Conservation (phyloP, 2,113 vertebrate species). For the Istiophorus platypterus region DNA sequence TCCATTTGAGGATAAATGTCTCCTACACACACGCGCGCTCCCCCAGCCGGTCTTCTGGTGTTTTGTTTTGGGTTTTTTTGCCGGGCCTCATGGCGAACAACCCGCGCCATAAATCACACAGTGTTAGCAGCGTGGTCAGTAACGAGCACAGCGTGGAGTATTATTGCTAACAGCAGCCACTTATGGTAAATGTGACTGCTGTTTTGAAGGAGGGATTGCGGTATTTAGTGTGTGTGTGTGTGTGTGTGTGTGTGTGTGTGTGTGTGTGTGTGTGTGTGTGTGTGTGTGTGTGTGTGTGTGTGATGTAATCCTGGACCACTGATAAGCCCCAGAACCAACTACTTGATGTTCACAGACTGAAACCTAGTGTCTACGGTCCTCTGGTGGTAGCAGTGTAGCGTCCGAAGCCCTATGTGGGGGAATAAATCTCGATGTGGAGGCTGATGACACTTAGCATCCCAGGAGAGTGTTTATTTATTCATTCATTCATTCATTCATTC, state of each 20-base stretch:
- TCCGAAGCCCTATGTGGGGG: neutral
- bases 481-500: too few relatives aligned
- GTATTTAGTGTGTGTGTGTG: neutral
- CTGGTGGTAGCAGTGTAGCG: neutral
- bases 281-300: neutral
- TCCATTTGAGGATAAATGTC: constrained; percentile 36
- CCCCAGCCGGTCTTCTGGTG: constrained; percentile 30
- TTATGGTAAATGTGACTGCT: constrained; percentile 32
- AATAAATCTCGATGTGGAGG: neutral
- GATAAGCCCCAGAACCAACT: neutral
- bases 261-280: neutral
- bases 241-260: neutral
- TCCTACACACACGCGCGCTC: constrained; percentile 40
- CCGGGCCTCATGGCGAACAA: constrained; percentile 47
- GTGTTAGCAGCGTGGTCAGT: constrained; percentile 26
- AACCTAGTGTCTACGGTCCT: neutral
- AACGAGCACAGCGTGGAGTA: constrained; percentile 27
- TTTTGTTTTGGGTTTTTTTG: too few relatives aligned
- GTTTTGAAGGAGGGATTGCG: neutral
- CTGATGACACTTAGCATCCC: neutral
- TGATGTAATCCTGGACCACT: neutral
- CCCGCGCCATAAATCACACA: constrained; percentile 54
- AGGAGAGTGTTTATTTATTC: too few relatives aligned
- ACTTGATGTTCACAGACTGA: neutral
- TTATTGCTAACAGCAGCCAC: constrained; percentile 44